phyloP scores from a whole-genome alignment of 2,888 invertebrate genomes.

The Mongoloraphidia duomilia region DNA sequence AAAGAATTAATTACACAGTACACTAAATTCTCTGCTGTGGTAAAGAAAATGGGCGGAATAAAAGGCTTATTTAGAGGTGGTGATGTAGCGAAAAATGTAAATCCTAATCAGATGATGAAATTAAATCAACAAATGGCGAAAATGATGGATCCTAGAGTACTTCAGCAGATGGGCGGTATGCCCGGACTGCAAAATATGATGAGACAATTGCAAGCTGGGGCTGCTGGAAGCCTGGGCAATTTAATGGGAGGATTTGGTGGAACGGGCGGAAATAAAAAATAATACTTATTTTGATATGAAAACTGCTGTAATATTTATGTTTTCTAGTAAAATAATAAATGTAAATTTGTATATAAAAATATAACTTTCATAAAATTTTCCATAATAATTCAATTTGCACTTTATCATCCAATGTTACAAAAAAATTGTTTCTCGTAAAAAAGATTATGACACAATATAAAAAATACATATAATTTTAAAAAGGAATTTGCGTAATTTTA shows the following conservation, averaged over 20 bases:
- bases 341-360: too few relatives aligned
- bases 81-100: conserved; percentile 97
- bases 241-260: conserved; percentile 43
- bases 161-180: conserved; percentile 97
- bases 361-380: too few relatives aligned
- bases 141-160: conserved; percentile 98
- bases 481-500: too few relatives aligned
- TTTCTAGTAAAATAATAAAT: too few relatives aligned
- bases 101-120: conserved; percentile 96
- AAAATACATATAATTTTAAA: too few relatives aligned
- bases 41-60: conserved; percentile 99
- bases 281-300: too few relatives aligned
- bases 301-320: too few relatives aligned
- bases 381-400: too few relatives aligned
- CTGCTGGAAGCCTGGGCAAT: conserved; percentile 39
- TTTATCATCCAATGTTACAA: too few relatives aligned
- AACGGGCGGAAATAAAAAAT: conserved; percentile 17
- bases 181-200: conserved; percentile 94
- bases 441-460: too few relatives aligned
- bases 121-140: conserved; percentile 99
- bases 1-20: conserved; percentile 96
- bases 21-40: conserved; percentile 97
- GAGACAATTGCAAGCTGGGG: conserved; percentile 70
- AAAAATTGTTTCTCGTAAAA: too few relatives aligned
- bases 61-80: conserved; percentile 98